A percentile compares a stretch with the other conserved stretches of the same genome.
Evolutionary conservation across 2,888 invertebrate species (phyloP).

Genomic region (Electrophaes corylata): DNA sequence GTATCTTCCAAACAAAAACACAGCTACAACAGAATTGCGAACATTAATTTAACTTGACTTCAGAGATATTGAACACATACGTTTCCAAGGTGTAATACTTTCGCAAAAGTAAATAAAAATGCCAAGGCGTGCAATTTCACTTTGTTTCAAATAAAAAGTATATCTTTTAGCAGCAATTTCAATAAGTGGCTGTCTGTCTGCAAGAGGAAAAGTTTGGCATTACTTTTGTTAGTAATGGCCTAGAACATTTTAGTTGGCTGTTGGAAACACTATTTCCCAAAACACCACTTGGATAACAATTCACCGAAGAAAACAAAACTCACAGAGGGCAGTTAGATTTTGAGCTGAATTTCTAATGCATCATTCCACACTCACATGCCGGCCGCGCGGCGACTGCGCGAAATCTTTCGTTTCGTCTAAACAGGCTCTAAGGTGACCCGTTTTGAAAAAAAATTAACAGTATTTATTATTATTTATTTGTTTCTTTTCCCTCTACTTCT

Average conservation of each 20-base stretch:
- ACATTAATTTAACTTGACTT: conserved; percentile 30
- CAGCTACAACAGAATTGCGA: neutral
- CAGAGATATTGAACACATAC: conserved; percentile 31
- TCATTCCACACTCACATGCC: too few species aligned
- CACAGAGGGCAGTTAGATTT: too few species aligned
- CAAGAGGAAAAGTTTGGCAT: conserved; percentile 1
- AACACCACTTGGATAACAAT: too few species aligned
- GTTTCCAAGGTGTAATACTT: conserved; percentile 46
- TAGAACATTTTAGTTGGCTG: neutral
- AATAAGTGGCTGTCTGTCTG: conserved; percentile 21
- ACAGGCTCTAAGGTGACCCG: too few species aligned
- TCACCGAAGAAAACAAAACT: too few species aligned
- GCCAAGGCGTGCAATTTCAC: conserved; percentile 53
- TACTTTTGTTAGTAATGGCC: neutral
- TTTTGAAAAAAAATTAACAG: too few species aligned
- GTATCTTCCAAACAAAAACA: conserved; percentile 1
- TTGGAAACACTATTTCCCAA: too few species aligned
- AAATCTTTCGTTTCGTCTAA: too few species aligned
- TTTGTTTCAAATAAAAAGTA: conserved; percentile 47
- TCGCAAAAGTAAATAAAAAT: conserved; percentile 59
- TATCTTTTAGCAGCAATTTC: conserved; percentile 21
- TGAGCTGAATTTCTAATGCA: too few species aligned
- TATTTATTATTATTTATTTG: too few species aligned
- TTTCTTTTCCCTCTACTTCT: too few species aligned
- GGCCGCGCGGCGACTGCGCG: too few species aligned